A percentile compares a stretch with the other conserved stretches of the same genome.
Conservation (phyloP, 2,797 vertebrate genomes). For the Scolopax bukidnonensis region DNA sequence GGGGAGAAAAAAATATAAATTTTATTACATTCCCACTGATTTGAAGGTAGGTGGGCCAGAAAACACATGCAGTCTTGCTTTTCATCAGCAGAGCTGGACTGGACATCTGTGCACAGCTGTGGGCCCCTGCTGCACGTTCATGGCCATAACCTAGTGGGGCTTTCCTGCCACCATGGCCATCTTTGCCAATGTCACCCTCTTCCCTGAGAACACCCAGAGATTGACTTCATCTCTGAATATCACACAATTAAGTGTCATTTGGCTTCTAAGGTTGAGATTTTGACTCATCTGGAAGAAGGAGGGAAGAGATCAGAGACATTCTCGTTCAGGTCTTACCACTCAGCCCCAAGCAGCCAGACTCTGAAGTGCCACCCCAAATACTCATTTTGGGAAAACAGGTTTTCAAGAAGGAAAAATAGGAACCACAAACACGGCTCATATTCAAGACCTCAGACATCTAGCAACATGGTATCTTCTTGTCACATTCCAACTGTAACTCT, state of each 20-base stretch:
- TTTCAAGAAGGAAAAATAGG: neutral
- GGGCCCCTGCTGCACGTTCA: rapidly evolving
- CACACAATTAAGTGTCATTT: neutral
- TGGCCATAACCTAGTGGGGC: rapidly evolving
- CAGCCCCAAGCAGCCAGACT: neutral
- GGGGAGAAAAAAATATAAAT: neutral
- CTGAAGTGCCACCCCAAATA: neutral
- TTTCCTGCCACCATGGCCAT: neutral
- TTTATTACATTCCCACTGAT: neutral
- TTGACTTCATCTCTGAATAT: neutral
- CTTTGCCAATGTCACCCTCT: neutral
- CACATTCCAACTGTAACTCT: neutral
- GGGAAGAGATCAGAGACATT: neutral
- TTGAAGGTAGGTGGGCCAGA: neutral
- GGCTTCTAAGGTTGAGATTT: neutral
- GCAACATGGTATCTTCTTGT: neutral
- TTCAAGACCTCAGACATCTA: neutral
- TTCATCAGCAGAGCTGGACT: neutral
- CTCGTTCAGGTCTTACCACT: neutral
- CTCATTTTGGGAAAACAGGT: neutral
- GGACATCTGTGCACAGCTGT: neutral
- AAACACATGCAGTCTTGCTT: neutral
- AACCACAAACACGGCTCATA: neutral
- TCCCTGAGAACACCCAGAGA: rapidly evolving
- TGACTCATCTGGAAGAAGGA: neutral